phyloP scores from a whole-genome alignment of 2,888 invertebrate genomes.

The Tetheella fluctuosa region DNA sequence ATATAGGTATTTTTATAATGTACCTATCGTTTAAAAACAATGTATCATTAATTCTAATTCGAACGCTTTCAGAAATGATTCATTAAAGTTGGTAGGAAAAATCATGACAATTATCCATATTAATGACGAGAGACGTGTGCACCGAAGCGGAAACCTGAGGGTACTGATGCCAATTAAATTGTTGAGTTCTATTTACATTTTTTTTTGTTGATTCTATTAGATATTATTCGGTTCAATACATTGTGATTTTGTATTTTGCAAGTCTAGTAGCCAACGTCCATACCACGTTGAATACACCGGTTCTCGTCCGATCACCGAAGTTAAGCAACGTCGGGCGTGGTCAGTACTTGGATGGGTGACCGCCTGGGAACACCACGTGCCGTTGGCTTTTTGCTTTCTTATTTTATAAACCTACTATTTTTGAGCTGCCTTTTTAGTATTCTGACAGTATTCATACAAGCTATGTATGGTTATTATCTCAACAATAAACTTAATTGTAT shows the following conservation, averaged over 20 bases:
- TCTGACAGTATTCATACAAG: not conserved
- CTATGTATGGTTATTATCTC: constrained; percentile 22
- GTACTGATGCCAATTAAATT: no score
- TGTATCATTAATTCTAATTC: no score
- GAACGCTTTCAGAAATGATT: no score
- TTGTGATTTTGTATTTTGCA: not conserved
- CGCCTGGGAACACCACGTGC: constrained; percentile 65
- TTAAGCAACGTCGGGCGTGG: constrained; percentile 71
- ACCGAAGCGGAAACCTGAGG: no score
- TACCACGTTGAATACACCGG: constrained; percentile 59
- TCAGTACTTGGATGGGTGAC: constrained; percentile 79
- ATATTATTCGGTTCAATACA: not conserved
- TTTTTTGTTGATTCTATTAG: not conserved
- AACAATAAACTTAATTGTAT: constrained; percentile 47
- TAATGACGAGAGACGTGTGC: no score
- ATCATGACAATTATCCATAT: no score
- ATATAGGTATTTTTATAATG: no score
- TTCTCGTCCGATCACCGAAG: constrained; percentile 4
- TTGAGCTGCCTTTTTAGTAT: no score
- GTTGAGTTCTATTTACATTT: no score
- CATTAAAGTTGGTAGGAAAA: no score
- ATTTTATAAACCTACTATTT: no score
- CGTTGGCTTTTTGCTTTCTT: constrained; percentile 52
- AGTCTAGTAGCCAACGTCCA: constrained; percentile 45
- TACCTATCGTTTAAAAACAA: no score